Percentiles rank a stretch among this genome's conserved stretches.
Conservation (phyloP, 1,140 invertebrate species). For the Nylanderia fulva region DNA sequence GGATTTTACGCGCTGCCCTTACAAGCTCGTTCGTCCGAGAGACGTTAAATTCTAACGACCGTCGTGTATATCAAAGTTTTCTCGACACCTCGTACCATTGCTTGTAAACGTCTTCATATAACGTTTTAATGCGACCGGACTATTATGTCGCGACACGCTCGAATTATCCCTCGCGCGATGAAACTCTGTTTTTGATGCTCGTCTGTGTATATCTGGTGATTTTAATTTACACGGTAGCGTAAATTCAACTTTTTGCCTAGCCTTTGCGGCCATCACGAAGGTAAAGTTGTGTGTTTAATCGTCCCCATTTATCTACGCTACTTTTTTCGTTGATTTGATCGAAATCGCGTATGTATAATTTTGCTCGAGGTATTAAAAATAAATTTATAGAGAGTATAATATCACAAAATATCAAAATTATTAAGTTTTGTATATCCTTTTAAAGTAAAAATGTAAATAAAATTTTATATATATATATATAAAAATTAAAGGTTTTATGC, state of each 20-base stretch:
- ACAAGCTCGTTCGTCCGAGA: constrained; percentile 11
- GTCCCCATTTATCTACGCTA: constrained; percentile 15
- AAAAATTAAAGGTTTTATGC: too few relatives aligned
- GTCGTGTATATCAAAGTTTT: background rate
- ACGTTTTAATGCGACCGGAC: constrained; percentile 44
- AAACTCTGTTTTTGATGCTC: constrained; percentile 21
- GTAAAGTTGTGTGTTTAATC: constrained; percentile 50
- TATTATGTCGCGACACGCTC: constrained; percentile 22
- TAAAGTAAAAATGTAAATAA: too few relatives aligned
- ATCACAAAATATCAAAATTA: too few relatives aligned
- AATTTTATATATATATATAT: too few relatives aligned
- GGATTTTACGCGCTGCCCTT: constrained; percentile 5
- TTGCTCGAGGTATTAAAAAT: background rate
- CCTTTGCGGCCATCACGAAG: background rate
- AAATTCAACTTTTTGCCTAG: constrained; percentile 2
- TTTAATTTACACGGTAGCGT: constrained; percentile 45
- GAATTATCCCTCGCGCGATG: constrained; percentile 28
- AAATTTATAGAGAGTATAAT: constrained; percentile 7
- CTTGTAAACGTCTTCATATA: constrained; percentile 49
- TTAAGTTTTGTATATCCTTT: too few relatives aligned
- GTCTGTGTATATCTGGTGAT: constrained; percentile 10
- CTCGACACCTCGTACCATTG: background rate
- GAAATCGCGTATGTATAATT: constrained; percentile 1
- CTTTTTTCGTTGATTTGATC: constrained; percentile 10
- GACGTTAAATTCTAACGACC: constrained; percentile 7